Conservation (phyloP, 2,113 vertebrate genomes). For the Eulemur macaco region DNA sequence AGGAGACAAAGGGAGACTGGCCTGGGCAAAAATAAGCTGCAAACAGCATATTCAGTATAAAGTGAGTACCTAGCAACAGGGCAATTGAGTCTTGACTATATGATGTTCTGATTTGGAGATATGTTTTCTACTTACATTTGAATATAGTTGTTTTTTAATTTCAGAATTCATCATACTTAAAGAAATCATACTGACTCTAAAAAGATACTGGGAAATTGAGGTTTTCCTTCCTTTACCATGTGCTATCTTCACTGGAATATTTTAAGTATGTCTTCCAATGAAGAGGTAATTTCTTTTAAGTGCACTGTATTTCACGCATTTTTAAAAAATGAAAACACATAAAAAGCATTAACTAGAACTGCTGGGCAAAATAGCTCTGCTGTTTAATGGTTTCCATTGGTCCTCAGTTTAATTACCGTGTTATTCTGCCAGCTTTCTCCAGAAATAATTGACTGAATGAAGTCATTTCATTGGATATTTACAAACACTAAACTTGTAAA, state of each 20-base stretch:
- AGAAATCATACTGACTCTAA: not conserved
- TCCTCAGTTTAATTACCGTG: slow-evolving; percentile 77
- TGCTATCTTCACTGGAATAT: not conserved
- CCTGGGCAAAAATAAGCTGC: not conserved
- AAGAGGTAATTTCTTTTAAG: slow-evolving; percentile 73
- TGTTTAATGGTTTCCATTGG: slow-evolving; percentile 79
- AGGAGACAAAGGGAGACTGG: not conserved
- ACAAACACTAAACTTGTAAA: slow-evolving; percentile 75
- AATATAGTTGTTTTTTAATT: not conserved
- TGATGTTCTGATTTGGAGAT: not conserved
- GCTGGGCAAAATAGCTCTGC: slow-evolving; percentile 71
- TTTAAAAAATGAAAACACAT: slow-evolving; percentile 73
- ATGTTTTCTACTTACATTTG: slow-evolving; percentile 27
- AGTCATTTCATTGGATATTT: slow-evolving; percentile 80
- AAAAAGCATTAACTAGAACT: slow-evolving; percentile 79
- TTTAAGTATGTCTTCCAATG: slow-evolving; percentile 37
- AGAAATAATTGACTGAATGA: slow-evolving; percentile 76
- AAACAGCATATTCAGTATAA: not conserved
- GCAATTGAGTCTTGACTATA: not conserved
- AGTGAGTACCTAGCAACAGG: not conserved
- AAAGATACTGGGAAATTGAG: not conserved
- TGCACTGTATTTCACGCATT: slow-evolving; percentile 71
- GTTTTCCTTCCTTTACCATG: slow-evolving; percentile 21
- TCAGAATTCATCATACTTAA: slow-evolving; percentile 25
- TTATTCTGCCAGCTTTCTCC: slow-evolving; percentile 73